Conservation (phyloP, 2,888 invertebrate species). For the Notocelia uddmanniana region DNA sequence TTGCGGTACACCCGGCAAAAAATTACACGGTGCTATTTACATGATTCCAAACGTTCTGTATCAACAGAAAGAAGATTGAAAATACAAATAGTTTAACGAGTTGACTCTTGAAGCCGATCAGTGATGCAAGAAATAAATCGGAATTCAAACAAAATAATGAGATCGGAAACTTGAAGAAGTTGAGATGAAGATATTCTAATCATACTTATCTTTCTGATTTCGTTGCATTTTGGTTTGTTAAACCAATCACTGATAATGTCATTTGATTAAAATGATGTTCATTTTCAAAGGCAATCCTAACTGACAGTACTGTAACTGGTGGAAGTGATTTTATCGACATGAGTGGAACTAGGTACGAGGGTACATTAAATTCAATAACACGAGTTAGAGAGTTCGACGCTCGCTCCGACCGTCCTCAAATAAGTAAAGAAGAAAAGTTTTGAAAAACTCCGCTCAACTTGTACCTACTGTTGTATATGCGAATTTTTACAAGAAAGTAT, state of each 20-base stretch:
- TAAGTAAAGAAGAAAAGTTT: slow-evolving; percentile 83
- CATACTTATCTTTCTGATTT: too few relatives aligned
- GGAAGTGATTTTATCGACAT: slow-evolving; percentile 76
- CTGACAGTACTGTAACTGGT: slow-evolving; percentile 59
- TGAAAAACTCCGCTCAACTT: slow-evolving; percentile 77
- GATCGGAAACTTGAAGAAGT: background rate
- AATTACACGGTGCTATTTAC: slow-evolving; percentile 67
- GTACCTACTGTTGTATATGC: slow-evolving; percentile 71
- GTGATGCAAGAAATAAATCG: slow-evolving; percentile 24
- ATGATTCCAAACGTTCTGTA: slow-evolving; percentile 54
- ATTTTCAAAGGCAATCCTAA: slow-evolving; percentile 40
- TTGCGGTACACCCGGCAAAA: slow-evolving; percentile 71
- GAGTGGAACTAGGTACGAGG: slow-evolving; percentile 75
- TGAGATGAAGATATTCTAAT: too few relatives aligned
- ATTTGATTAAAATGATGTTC: background rate
- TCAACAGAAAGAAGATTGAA: slow-evolving; percentile 48
- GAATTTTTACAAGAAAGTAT: slow-evolving; percentile 62
- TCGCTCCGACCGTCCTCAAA: slow-evolving; percentile 84
- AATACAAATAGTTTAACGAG: slow-evolving; percentile 49
- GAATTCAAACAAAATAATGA: slow-evolving; percentile 14
- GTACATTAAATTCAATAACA: slow-evolving; percentile 86
- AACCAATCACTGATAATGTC: too few relatives aligned
- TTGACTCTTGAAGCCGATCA: slow-evolving; percentile 44
- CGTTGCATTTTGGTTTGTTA: too few relatives aligned
- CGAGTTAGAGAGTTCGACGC: slow-evolving; percentile 84